A percentile compares a stretch with the other conserved stretches of the same genome.
Evolutionary conservation across 2,797 vertebrate species (phyloP).

Genomic region (Coracias cyanogaster): DNA sequence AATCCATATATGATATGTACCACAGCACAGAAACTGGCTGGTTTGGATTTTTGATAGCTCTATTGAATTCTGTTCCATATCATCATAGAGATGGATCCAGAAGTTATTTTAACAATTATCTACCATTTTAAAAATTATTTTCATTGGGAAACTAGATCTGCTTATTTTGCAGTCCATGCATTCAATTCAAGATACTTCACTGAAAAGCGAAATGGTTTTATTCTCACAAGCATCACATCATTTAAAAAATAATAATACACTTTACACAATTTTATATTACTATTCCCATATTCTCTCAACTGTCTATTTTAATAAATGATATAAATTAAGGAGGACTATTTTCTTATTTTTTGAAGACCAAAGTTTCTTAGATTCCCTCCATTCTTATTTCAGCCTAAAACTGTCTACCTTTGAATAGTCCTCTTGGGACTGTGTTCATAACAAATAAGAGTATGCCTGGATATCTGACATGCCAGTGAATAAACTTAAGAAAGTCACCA

Average conservation of each 20-base stretch:
- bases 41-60: neutral
- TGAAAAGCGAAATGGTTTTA: neutral
- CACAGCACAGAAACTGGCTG: neutral
- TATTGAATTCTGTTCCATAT: neutral
- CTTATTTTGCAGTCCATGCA: fast-evolving
- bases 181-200: neutral
- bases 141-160: neutral
- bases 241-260: neutral
- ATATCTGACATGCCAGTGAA: neutral
- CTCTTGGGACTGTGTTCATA: neutral
- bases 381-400: neutral
- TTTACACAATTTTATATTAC: neutral
- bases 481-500: neutral
- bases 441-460: neutral
- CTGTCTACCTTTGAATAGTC: neutral
- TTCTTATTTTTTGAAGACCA: neutral
- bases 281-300: neutral
- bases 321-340: neutral
- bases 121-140: fast-evolving
- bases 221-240: neutral
- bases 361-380: neutral
- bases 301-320: fast-evolving
- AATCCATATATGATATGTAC: too few relatives aligned
- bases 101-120: neutral
- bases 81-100: neutral